Percentiles rank a stretch among this genome's conserved stretches.
Evolutionary conservation across 2,888 invertebrate genomes (phyloP).

Genomic region (Hypomecis punctinalis): DNA sequence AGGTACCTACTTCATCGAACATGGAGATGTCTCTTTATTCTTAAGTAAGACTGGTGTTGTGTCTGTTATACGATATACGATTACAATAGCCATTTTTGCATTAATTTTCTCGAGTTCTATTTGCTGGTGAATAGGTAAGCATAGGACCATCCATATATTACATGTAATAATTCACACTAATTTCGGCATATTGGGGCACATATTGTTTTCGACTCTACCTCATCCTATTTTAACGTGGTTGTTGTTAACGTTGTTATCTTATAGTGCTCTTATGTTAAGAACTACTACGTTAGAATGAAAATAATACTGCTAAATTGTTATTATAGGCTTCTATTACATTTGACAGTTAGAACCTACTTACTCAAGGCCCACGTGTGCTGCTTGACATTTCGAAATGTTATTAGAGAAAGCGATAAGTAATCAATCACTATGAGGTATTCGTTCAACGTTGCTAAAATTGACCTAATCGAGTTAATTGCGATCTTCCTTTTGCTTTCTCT

Average conservation of each 20-base stretch:
- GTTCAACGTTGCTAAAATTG: constrained; percentile 11
- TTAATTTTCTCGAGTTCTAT: no score
- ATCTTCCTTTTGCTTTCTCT: constrained; percentile 57
- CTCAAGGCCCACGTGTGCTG: background rate
- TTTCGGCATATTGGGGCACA: no score
- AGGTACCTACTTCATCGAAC: constrained; percentile 37
- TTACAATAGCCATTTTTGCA: no score
- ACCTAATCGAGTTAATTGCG: constrained; percentile 34
- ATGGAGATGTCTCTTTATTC: constrained; percentile 39
- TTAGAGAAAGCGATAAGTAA: constrained; percentile 23
- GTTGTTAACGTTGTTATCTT: no score
- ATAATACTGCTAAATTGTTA: background rate
- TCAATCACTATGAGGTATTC: constrained; percentile 6
- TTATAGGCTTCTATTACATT: background rate
- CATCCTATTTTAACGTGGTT: no score
- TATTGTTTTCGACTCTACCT: no score
- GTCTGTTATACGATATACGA: no score
- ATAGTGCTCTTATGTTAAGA: no score
- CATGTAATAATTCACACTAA: no score
- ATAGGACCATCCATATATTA: no score
- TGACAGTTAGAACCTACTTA: background rate
- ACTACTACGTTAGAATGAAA: background rate
- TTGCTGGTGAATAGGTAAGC: no score
- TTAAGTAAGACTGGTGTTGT: constrained; percentile 2
- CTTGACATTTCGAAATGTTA: constrained; percentile 2